phyloP scores from a whole-genome alignment of 1,140 invertebrate genomes.

The Campoletis sonorensis region DNA sequence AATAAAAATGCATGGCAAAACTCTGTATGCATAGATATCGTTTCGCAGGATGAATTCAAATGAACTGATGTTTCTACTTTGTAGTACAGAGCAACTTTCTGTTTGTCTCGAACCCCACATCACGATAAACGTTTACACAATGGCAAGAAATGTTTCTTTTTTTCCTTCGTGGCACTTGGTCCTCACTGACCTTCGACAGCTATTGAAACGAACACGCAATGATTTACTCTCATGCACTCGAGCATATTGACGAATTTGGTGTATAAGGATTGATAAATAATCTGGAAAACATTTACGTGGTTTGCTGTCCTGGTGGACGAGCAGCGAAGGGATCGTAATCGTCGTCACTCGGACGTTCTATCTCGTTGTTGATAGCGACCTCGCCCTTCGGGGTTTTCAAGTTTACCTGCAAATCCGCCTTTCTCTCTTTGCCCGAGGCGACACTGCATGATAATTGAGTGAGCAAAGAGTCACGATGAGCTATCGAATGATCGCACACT shows the following conservation, averaged over 20 bases:
- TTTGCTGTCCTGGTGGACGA: constrained; percentile 52
- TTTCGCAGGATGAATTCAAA: no score
- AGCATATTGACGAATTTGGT: background rate
- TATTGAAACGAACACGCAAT: no score
- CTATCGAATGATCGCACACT: background rate
- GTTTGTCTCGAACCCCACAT: no score
- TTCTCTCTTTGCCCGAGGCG: constrained; percentile 13
- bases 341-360: constrained; percentile 35
- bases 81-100: no score
- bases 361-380: background rate
- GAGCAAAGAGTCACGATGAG: constrained; percentile 13
- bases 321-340: constrained; percentile 61
- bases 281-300: constrained; percentile 53
- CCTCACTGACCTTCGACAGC: no score
- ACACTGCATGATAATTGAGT: constrained; percentile 9
- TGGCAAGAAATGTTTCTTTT: no score
- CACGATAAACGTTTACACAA: no score
- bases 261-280: background rate
- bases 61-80: no score
- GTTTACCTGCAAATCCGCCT: background rate
- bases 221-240: no score
- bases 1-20: no score
- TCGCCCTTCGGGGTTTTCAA: constrained; percentile 14
- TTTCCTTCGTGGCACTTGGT: no score
- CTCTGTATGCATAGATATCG: no score